These are phyloP conservation scores for Hirundo rustica DNA, from an alignment of 2,797 vertebrate species.

Conservation along the genomic window DNA sequence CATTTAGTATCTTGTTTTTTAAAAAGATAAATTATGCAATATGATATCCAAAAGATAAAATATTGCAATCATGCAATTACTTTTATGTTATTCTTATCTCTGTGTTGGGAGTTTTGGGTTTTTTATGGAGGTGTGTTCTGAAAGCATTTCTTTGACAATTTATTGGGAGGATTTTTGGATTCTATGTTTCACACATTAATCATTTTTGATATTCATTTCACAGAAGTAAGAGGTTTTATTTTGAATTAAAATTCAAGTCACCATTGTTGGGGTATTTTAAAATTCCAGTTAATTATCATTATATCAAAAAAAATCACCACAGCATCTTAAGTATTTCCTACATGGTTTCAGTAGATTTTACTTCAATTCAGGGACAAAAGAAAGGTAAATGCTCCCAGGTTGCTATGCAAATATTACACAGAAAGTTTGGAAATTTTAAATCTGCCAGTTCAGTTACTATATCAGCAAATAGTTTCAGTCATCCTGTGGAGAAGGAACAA, in stretches of 20 bases:
- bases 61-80: not conserved
- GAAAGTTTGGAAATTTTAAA: not conserved
- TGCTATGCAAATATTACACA: not conserved
- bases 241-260: not conserved
- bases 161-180: rapidly evolving
- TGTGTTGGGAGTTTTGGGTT: not conserved
- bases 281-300: not conserved
- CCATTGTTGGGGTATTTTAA: not conserved
- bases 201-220: not conserved
- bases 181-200: not conserved
- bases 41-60: no score
- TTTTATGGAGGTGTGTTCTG: not conserved
- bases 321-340: not conserved
- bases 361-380: not conserved
- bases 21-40: not conserved
- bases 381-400: not conserved
- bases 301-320: not conserved
- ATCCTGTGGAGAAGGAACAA: not conserved
- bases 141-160: not conserved
- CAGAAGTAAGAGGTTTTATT: not conserved
- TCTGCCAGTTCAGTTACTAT: not conserved
- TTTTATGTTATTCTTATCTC: not conserved
- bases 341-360: not conserved
- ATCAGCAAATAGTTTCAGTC: not conserved
- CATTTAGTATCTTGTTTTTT: not conserved